Evolutionary conservation across 2,797 vertebrate species (phyloP).

Genomic region (Channallabes apus): DNA sequence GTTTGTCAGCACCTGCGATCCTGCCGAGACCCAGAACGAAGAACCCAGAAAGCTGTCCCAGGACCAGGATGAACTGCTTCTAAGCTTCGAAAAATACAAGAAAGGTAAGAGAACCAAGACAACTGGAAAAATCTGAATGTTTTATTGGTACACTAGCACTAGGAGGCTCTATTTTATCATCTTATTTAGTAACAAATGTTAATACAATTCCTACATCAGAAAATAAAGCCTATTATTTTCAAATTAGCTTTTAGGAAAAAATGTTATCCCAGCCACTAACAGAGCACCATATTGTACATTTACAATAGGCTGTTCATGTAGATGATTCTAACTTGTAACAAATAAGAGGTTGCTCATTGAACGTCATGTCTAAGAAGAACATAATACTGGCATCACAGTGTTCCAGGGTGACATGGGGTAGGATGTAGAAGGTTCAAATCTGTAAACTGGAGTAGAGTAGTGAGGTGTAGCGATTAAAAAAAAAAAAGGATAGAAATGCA

Average conservation of each 20-base stretch:
- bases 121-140: background rate
- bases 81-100: constrained; percentile 78
- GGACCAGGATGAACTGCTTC: constrained; percentile 73
- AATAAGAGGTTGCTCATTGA: background rate
- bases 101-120: constrained; percentile 70
- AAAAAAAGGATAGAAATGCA: too few relatives aligned
- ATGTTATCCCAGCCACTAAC: background rate
- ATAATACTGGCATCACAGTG: background rate
- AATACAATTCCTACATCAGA: background rate
- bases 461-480: too few relatives aligned
- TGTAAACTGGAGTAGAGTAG: too few relatives aligned
- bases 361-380: background rate
- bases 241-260: background rate
- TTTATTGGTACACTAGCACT: background rate
- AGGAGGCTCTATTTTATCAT: background rate
- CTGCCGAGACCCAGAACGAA: constrained; percentile 56
- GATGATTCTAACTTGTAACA: background rate
- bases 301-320: background rate
- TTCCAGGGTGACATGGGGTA: background rate
- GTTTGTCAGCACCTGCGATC: constrained; percentile 79
- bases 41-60: constrained; percentile 71
- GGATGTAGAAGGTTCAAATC: background rate
- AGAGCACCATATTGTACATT: background rate
- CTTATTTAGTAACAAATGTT: background rate
- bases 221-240: background rate